Conservation (phyloP, 2,797 vertebrate species). For the Anguilla megastoma region DNA sequence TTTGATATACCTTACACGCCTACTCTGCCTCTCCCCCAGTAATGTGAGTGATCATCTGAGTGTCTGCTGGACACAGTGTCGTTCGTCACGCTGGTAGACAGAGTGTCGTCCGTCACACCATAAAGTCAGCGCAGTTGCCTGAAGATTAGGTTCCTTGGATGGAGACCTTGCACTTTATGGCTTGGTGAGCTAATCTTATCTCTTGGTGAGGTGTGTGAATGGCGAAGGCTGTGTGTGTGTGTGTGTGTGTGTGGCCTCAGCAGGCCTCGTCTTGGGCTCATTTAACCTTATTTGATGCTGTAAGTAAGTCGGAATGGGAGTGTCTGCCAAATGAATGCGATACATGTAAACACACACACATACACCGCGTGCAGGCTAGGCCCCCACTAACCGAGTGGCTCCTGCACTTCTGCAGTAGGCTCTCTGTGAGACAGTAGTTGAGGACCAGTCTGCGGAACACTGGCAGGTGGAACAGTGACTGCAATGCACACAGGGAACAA, state of each 20-base stretch:
- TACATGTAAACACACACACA: conserved; percentile 29
- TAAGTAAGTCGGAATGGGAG: background rate
- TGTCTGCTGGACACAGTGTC: background rate
- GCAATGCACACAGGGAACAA: conserved; percentile 50
- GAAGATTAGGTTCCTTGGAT: background rate
- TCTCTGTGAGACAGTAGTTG: conserved; percentile 84
- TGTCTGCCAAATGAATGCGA: conserved; percentile 24
- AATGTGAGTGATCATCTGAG: background rate
- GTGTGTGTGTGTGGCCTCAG: background rate
- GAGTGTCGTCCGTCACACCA: background rate
- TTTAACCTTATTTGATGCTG: background rate
- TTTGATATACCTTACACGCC: background rate
- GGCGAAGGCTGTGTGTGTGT: background rate
- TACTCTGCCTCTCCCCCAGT: background rate
- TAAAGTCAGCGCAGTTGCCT: background rate
- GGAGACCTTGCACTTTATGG: background rate
- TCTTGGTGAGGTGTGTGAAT: background rate
- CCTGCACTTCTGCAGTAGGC: conserved; percentile 78
- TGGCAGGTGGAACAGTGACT: conserved; percentile 95
- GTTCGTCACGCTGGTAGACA: background rate
- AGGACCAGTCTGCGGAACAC: conserved; percentile 91
- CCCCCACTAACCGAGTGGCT: conserved; percentile 81
- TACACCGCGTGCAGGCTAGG: background rate
- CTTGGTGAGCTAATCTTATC: background rate
- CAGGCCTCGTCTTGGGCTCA: background rate